A percentile compares a stretch with the other conserved stretches of the same genome.
Evolutionary conservation across 2,113 vertebrate species (phyloP).

Genomic region (Accipiter cooperii): DNA sequence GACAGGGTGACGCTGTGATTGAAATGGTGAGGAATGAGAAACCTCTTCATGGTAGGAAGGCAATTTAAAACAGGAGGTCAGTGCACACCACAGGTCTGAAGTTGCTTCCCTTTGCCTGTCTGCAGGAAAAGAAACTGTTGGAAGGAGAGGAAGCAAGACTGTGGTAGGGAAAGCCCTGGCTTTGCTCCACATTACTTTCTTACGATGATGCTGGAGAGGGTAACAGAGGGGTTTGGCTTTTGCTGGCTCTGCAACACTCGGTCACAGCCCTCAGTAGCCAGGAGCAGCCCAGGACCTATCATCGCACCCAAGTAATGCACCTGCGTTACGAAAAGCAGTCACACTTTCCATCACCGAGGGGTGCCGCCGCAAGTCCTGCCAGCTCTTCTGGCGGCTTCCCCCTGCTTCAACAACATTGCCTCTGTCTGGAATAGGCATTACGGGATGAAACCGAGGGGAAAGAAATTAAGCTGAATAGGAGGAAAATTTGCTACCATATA

Average conservation of each 20-base stretch:
- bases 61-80: not conserved
- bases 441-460: not conserved
- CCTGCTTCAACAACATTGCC: not conserved
- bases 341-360: not conserved
- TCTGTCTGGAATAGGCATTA: conserved; percentile 22
- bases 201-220: not conserved
- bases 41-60: not conserved
- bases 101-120: not conserved
- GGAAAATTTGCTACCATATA: conserved; percentile 47
- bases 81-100: not conserved
- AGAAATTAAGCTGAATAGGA: conserved; percentile 9
- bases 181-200: not conserved
- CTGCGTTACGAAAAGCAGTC: not conserved
- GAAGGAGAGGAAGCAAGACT: not conserved
- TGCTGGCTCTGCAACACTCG: not conserved
- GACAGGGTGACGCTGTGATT: not conserved
- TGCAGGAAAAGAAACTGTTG: not conserved
- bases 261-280: not conserved
- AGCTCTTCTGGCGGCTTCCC: not conserved
- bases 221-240: not conserved
- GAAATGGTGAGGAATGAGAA: not conserved
- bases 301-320: not conserved
- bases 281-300: not conserved
- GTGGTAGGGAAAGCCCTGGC: conserved; percentile 3
- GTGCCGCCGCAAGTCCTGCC: not conserved